Percentiles rank a stretch among this genome's conserved stretches.
Conservation (phyloP, 1,140 invertebrate species). For the Lucilia sericata region DNA sequence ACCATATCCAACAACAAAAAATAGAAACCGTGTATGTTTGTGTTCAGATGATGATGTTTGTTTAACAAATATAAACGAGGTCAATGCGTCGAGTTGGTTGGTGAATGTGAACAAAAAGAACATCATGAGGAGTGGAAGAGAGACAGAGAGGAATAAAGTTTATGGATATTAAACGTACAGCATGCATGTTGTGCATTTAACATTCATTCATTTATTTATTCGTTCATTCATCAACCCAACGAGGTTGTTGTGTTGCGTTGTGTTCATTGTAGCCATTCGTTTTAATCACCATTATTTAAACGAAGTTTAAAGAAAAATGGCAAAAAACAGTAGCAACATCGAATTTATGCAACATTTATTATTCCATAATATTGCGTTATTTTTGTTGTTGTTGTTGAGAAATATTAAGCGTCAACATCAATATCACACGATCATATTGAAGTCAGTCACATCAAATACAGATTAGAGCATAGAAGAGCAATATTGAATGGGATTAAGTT, state of each 20-base stretch:
- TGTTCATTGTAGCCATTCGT: conserved; percentile 22
- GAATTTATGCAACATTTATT: background rate
- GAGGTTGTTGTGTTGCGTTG: background rate
- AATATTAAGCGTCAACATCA: background rate
- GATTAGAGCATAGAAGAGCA: background rate
- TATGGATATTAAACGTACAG: background rate
- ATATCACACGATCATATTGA: background rate
- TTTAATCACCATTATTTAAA: conserved; percentile 27
- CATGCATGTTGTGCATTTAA: background rate
- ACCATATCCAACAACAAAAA: conserved; percentile 19
- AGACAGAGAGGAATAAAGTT: background rate
- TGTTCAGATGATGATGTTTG: background rate
- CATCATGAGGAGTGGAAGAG: background rate
- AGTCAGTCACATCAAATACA: background rate
- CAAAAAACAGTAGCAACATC: background rate
- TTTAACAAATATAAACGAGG: conserved; percentile 20
- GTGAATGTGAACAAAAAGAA: conserved; percentile 11
- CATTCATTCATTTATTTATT: background rate
- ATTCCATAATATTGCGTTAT: background rate
- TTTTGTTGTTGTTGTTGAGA: background rate
- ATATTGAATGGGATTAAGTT: background rate
- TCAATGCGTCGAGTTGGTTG: conserved; percentile 29
- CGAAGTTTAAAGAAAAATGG: background rate
- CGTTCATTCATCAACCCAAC: conserved; percentile 3
- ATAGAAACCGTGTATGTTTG: background rate